Evolutionary conservation across 2,797 vertebrate genomes (phyloP).

Genomic region (Pogonophryne albipinna): DNA sequence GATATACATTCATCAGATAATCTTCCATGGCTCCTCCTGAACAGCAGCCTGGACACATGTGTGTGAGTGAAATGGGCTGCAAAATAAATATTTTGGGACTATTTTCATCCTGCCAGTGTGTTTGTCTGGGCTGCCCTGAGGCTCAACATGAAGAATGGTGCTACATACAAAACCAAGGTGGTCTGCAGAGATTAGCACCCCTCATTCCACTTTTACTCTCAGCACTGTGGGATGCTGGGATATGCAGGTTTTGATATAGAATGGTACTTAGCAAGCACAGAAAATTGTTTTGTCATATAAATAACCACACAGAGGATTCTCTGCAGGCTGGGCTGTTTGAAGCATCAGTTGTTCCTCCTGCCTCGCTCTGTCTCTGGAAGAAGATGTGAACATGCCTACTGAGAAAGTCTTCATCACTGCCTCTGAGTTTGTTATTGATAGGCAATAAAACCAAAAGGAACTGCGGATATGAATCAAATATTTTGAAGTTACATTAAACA

Average conservation of each 20-base stretch:
- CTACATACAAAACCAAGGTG: conserved; percentile 78
- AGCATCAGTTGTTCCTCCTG: background rate
- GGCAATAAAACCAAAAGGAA: background rate
- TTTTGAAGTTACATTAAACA: background rate
- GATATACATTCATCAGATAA: conserved; percentile 64
- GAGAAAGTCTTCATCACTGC: background rate
- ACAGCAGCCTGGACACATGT: conserved; percentile 40
- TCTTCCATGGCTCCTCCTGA: conserved; percentile 59
- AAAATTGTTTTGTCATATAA: conserved; percentile 43
- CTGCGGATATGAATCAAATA: background rate
- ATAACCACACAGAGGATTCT: conserved; percentile 28
- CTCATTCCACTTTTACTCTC: conserved; percentile 45
- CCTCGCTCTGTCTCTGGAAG: background rate
- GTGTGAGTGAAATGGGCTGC: conserved; percentile 48
- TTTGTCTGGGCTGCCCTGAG: conserved; percentile 58
- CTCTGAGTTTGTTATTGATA: background rate
- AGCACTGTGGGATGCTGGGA: conserved; percentile 55
- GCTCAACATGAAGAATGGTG: conserved; percentile 59
- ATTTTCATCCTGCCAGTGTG: conserved; percentile 70
- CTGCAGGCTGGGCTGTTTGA: conserved; percentile 3
- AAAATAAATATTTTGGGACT: conserved; percentile 68
- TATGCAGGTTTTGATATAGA: conserved; percentile 32
- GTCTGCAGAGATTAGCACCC: conserved; percentile 77
- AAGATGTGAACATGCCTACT: background rate
- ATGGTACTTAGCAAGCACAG: conserved; percentile 12